phyloP scores from a whole-genome alignment of 2,113 vertebrate species.

The Plectropomus leopardus region DNA sequence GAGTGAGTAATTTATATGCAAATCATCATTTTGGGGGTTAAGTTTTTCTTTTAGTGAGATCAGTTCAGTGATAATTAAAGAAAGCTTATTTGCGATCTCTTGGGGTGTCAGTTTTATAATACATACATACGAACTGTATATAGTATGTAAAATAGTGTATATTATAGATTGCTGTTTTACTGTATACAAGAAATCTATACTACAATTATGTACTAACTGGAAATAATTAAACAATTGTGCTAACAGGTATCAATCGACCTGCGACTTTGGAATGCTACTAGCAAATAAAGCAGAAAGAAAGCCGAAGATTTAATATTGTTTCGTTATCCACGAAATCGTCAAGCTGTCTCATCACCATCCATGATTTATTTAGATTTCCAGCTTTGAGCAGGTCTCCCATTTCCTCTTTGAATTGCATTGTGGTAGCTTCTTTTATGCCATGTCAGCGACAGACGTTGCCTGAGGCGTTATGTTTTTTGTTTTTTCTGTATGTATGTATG shows the following conservation, averaged over 20 bases:
- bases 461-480: no score
- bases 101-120: not conserved
- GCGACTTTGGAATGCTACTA: not conserved
- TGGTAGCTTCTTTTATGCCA: no score
- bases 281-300: not conserved
- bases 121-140: not conserved
- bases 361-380: not conserved
- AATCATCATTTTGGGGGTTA: no score
- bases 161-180: not conserved
- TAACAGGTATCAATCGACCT: not conserved
- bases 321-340: not conserved
- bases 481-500: no score
- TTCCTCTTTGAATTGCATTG: constrained; percentile 4
- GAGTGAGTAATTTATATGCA: no score
- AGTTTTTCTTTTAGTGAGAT: not conserved
- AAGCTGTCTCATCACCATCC: not conserved
- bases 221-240: not conserved
- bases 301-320: not conserved
- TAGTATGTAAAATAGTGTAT: not conserved
- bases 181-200: not conserved
- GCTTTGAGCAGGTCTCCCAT: not conserved
- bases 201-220: not conserved
- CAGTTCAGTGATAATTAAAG: not conserved
- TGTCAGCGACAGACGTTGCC: no score
- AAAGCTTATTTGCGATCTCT: not conserved